These are phyloP conservation scores for Proterorhinus semilunaris DNA, from an alignment of 2,113 vertebrate species.

Conservation along the genomic window DNA sequence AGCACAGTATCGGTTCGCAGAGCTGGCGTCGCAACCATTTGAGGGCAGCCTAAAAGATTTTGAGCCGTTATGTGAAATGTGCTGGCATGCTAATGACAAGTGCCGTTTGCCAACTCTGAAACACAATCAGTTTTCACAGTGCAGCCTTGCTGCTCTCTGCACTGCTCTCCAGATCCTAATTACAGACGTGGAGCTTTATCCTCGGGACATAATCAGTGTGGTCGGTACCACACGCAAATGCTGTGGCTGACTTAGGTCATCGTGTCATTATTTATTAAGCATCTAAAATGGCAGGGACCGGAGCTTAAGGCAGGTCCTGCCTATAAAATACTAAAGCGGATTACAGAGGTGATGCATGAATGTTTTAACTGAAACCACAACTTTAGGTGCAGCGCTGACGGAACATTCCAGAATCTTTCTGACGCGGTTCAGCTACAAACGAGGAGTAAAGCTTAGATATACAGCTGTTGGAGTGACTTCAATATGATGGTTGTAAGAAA, in stretches of 20 bases:
- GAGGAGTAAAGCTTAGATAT: constrained; percentile 23
- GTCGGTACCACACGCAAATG: constrained; percentile 47
- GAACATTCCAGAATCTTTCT: constrained; percentile 39
- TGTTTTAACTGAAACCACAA: constrained; percentile 35
- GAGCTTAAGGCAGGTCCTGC: constrained; percentile 13
- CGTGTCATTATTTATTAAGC: constrained; percentile 35
- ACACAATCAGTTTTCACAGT: constrained; percentile 47
- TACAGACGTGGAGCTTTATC: constrained; percentile 52
- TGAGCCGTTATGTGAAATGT: constrained; percentile 45
- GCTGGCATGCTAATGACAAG: constrained; percentile 48
- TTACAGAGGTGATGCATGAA: constrained; percentile 31
- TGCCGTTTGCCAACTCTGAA: constrained; percentile 45
- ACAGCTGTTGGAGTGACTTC: constrained; percentile 9
- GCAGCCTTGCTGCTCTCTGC: constrained; percentile 27
- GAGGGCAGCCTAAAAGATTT: constrained; percentile 44
- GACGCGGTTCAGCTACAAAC: constrained; percentile 39
- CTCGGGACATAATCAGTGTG: constrained; percentile 46
- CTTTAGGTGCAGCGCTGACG: constrained; percentile 42
- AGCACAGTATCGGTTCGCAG: constrained; percentile 43
- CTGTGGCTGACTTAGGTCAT: constrained; percentile 27
- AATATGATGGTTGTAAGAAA: background rate
- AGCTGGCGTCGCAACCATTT: constrained; percentile 20
- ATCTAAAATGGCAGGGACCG: constrained; percentile 11
- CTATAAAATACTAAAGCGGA: constrained; percentile 28
- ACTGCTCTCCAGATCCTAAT: constrained; percentile 55